Evolutionary conservation across 2,888 invertebrate genomes (phyloP).

Genomic region (Acanthosoma haemorrhoidale): DNA sequence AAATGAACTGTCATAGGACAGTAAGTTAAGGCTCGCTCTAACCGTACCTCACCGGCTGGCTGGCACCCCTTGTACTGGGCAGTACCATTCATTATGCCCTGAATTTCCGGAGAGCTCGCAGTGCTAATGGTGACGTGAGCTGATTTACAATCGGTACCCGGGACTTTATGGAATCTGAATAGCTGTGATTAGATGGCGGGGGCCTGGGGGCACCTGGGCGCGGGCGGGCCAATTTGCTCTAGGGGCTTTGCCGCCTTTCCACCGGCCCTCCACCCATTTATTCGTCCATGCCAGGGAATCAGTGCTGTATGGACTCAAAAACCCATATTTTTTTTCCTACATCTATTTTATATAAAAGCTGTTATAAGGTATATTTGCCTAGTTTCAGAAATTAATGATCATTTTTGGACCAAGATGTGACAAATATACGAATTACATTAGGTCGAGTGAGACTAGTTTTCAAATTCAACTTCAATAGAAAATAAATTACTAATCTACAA

Average conservation of each 20-base stretch:
- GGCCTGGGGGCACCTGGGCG: slow-evolving; percentile 6
- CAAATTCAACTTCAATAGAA: too few relatives aligned
- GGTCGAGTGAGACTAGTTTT: too few relatives aligned
- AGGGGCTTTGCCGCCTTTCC: not conserved
- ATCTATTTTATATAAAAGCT: too few relatives aligned
- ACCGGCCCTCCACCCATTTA: not conserved
- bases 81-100: not conserved
- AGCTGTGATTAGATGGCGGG: slow-evolving; percentile 12
- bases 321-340: too few relatives aligned
- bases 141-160: slow-evolving; percentile 11
- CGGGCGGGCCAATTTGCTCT: slow-evolving; percentile 6
- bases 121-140: slow-evolving; percentile 22
- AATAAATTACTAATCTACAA: too few relatives aligned
- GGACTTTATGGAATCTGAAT: slow-evolving; percentile 19
- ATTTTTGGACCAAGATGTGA: too few relatives aligned
- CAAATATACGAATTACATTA: too few relatives aligned
- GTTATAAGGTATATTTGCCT: too few relatives aligned
- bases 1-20: not conserved
- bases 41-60: slow-evolving; percentile 1
- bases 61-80: not conserved
- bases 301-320: too few relatives aligned
- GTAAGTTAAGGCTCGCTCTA: not conserved
- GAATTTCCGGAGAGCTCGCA: not conserved
- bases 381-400: too few relatives aligned
- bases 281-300: too few relatives aligned